Conservation (phyloP, 2,797 vertebrate genomes). For the Amblyopsis hoosieri region DNA sequence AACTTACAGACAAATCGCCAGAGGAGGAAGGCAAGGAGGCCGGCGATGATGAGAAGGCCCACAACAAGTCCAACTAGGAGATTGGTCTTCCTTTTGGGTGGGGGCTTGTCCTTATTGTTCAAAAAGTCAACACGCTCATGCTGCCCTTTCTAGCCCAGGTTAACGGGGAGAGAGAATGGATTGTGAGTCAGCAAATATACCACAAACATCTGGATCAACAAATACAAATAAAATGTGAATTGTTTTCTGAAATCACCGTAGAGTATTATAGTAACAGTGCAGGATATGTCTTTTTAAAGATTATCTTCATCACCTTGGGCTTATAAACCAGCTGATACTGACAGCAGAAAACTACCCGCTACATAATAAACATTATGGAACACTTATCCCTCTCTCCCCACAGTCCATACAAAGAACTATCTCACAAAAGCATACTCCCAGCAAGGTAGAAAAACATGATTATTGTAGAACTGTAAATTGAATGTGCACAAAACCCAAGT, state of each 20-base stretch:
- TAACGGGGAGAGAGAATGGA: constrained; percentile 4
- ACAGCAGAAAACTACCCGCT: too few species aligned
- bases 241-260: background rate
- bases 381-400: too few species aligned
- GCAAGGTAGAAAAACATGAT: too few species aligned
- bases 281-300: background rate
- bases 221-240: background rate
- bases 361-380: too few species aligned
- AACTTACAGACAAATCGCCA: constrained; percentile 77
- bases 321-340: too few species aligned
- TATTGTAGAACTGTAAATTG: too few species aligned
- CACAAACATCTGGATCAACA: background rate
- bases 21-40: constrained; percentile 68
- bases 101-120: constrained; percentile 52
- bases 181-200: constrained; percentile 7
- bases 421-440: too few species aligned
- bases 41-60: constrained; percentile 57
- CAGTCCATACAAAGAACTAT: too few species aligned
- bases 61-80: constrained; percentile 59
- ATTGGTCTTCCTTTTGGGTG: constrained; percentile 37
- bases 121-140: constrained; percentile 70
- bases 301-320: too few species aligned
- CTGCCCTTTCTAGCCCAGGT: constrained; percentile 43
- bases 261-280: background rate
- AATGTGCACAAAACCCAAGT: too few species aligned